Evolutionary conservation across 2,888 invertebrate species (phyloP), one percentile per base, ranked within the genome.

Genomic region (Euzetes globulus): DNA sequence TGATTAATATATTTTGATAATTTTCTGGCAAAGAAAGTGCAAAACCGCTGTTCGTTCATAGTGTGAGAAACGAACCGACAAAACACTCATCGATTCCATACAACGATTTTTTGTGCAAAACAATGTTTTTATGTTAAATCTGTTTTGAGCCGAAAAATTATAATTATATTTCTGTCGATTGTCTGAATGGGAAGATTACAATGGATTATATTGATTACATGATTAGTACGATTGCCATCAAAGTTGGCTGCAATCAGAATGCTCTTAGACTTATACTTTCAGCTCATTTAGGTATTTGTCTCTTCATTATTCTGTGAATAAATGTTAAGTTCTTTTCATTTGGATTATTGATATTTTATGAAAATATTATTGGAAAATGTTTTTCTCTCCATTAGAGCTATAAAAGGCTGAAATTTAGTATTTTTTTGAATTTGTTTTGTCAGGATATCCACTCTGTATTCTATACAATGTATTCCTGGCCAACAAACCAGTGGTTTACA

Each of bases 361-460:
- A 15, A 50, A 4, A 50, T 50, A 13, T 17, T 50, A n/a, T 50
- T 50, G n/a, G 13, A 50, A 50, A n/a, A 50, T 5, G 5, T 58
- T 58, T 58, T n/a, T n/a, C n/a, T 22, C 19, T 19, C 13, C 22
- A 58, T 58, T 58, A 3, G 3, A 58, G 5, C 5, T 19, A 58
- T 5, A 58, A 11, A 6, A 58, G 6, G 7, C 7, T 33, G 33
- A 33, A 33, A 33, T 33, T 33, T 6, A 7, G 5, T 33, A n/a
- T n/a, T n/a, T n/a, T n/a, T n/a, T n/a, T n/a, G n/a, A n/a, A n/a
- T 33, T 33, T 33, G 33, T 19, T 11, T 58, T 58, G n/a, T 22
- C 19, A 68, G 25, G 15, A 68, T 91, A 91, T 82, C 90, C 90
- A 1, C 82, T 91, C 76, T 89, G 89, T 9, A 81, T 87, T 25